Conservation (phyloP, 1,140 invertebrate genomes). For the Mya arenaria region DNA sequence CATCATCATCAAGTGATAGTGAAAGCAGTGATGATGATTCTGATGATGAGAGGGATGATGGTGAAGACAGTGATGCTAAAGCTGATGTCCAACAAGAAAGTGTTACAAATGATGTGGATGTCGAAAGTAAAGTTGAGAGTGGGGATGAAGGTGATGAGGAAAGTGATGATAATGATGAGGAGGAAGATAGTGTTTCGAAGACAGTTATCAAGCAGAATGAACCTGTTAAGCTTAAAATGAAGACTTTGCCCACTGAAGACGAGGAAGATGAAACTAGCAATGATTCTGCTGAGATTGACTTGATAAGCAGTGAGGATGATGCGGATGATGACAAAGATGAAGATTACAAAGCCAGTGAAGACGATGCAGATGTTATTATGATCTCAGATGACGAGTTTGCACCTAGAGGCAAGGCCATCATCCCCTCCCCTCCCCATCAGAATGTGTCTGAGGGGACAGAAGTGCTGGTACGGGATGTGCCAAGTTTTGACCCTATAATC, state of each 20-base stretch:
- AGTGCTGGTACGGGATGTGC: conserved; percentile 37
- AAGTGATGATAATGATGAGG: neutral
- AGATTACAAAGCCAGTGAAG: conserved; percentile 14
- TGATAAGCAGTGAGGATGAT: conserved; percentile 35
- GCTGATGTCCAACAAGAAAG: conserved; percentile 10
- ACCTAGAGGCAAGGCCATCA: conserved; percentile 36
- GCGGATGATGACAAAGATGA: conserved; percentile 6
- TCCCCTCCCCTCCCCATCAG: conserved; percentile 34
- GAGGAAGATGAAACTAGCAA: conserved; percentile 9
- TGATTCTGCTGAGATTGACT: conserved; percentile 29
- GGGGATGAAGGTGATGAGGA: neutral
- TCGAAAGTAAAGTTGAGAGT: conserved; percentile 8
- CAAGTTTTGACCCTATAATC: conserved; percentile 36
- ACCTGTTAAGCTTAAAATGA: neutral
- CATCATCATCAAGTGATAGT: neutral
- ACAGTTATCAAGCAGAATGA: neutral
- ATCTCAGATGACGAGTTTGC: conserved; percentile 39
- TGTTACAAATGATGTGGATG: neutral
- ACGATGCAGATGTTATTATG: conserved; percentile 39
- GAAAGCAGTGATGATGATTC: neutral
- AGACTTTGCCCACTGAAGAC: neutral
- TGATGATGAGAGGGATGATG: neutral
- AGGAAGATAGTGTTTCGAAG: neutral
- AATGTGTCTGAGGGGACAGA: conserved; percentile 7
- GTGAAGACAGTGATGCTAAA: conserved; percentile 15